Percentiles rank a stretch among this genome's conserved stretches.
Conservation (phyloP, 2,888 invertebrate species). For the Heteromurus nitidus region DNA sequence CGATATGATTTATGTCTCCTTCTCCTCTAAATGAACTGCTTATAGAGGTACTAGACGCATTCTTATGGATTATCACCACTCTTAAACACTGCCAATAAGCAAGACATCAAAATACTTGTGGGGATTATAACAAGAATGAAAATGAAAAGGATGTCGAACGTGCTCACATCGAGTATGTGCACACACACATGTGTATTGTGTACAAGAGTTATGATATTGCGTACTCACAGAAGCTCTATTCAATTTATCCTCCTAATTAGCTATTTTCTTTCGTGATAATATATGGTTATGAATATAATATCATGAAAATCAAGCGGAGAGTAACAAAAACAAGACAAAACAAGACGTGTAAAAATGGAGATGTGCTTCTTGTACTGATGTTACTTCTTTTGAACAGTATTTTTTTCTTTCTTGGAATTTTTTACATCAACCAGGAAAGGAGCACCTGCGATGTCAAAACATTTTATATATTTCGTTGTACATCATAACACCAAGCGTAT, state of each 20-base stretch:
- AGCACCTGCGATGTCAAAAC: conserved; percentile 11
- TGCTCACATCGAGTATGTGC: no score
- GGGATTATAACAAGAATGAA: conserved; percentile 25
- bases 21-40: conserved; percentile 45
- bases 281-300: conserved; percentile 33
- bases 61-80: no score
- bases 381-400: neutral
- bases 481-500: no score
- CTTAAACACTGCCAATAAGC: no score
- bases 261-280: conserved; percentile 57
- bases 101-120: no score
- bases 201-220: conserved; percentile 32
- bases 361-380: conserved; percentile 3
- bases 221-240: conserved; percentile 58
- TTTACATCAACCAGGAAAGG: neutral
- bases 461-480: neutral
- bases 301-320: neutral
- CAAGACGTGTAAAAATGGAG: conserved; percentile 19
- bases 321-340: conserved; percentile 6
- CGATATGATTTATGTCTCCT: conserved; percentile 61
- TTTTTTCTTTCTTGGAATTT: neutral
- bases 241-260: conserved; percentile 60
- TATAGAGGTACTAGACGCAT: no score
- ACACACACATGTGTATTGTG: no score
- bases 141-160: conserved; percentile 1